Evolutionary conservation across 2,888 invertebrate species (phyloP), one percentile per base, ranked within the genome.

Genomic region (Listrodromus nycthemerus): DNA sequence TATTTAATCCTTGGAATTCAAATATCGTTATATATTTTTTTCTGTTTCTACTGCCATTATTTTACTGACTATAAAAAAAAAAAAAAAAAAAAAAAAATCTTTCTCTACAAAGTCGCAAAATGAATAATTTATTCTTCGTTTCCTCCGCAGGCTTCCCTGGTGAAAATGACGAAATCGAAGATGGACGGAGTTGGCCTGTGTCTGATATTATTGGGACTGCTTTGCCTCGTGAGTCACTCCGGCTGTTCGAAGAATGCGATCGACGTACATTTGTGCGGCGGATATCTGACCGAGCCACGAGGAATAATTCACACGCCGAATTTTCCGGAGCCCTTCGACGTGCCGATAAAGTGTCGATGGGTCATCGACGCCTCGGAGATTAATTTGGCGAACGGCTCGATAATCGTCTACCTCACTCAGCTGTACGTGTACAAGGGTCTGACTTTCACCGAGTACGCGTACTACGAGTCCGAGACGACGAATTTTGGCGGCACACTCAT

Each of bases 321-420:
- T 91, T 98, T 98, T 91, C 98, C 98, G 0, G 94, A 95, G 82
- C 95, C 96, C 30, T 98, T 98, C 93, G 94, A 95, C 6, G 96
- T 97, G 58, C 98, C 98, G 19, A 96, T 98, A 84, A 95, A 95
- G 88, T 98, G 98, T 93, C 95, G 96, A 88, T 98, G 98, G 98
- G 95, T 98, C 81, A 97, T 98, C 91, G 97, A 97, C 91, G 96
- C 97, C n/a, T 96, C 96, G 85, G 90, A 91, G 45, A 86, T 91
- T 4, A 86, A 90, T 52, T 84, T 86, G 21, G 88, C 92, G 1
- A 88, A 92, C 3, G 88, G 91, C 7, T 96, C 96, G 71, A 97
- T 98, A 90, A 95, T 97, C 86, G 95, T 98, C 86, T 98, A 98
- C 92, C 95, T 98, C 88, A 98, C 98, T 1, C 98, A 98, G 91